These are phyloP conservation scores for Melanostigma gelatinosum DNA, from an alignment of 2,113 vertebrate genomes.

Conservation along the genomic window DNA sequence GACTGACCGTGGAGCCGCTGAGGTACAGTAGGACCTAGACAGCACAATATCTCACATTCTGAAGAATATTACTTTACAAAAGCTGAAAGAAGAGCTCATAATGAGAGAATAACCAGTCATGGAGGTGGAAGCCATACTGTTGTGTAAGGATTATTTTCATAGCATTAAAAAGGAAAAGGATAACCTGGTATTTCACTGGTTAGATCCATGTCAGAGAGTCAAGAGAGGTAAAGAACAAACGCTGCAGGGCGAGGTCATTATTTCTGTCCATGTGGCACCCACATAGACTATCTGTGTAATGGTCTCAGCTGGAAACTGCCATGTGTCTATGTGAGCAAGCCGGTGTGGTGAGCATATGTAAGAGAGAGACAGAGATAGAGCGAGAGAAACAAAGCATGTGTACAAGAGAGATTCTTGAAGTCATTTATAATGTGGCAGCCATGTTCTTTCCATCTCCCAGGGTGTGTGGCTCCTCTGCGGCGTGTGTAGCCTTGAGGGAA, in stretches of 20 bases:
- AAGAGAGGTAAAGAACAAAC: constrained; percentile 61
- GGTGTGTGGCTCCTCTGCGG: constrained; percentile 61
- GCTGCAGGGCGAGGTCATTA: constrained; percentile 63
- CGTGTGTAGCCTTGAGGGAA: constrained; percentile 81
- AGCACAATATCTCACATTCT: constrained; percentile 55
- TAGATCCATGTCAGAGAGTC: constrained; percentile 46
- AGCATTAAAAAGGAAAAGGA: constrained; percentile 33
- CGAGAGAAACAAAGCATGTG: constrained; percentile 33
- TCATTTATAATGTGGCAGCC: constrained; percentile 76
- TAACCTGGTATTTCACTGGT: constrained; percentile 45
- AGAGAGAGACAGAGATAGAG: constrained; percentile 1
- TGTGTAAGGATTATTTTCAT: constrained; percentile 55
- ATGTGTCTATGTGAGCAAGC: constrained; percentile 18
- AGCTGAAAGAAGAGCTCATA: constrained; percentile 54
- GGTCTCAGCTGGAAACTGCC: constrained; percentile 56
- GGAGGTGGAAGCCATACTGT: constrained; percentile 37
- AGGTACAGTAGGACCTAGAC: constrained; percentile 49
- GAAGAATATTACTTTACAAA: constrained; percentile 58
- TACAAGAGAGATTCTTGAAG: constrained; percentile 46
- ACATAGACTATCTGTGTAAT: constrained; percentile 56
- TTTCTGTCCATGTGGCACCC: constrained; percentile 56
- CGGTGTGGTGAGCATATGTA: constrained; percentile 27
- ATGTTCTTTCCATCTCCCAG: constrained; percentile 71
- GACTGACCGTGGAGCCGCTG: constrained; percentile 41
- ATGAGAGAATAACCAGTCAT: constrained; percentile 54